Conservation (phyloP, 2,888 invertebrate genomes). For the Phlogophora meticulosa region DNA sequence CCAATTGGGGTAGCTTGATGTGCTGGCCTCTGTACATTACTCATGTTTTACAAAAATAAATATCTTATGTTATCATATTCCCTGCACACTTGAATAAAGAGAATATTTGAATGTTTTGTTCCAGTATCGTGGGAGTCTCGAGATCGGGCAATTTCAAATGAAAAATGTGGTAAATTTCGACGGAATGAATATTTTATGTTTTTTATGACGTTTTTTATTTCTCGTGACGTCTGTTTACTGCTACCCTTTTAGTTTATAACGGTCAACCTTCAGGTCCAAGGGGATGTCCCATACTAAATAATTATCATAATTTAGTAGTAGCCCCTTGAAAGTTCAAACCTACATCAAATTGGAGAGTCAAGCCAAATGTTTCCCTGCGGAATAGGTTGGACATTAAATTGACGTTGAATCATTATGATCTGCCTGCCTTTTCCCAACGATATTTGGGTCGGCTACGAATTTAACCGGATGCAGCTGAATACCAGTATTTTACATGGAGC, state of each 20-base stretch:
- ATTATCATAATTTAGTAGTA: slow-evolving; percentile 15
- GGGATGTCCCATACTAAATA: slow-evolving; percentile 1
- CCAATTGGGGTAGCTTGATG: too few species aligned
- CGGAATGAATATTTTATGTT: neutral
- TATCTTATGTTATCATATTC: too few species aligned
- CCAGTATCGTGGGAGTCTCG: neutral
- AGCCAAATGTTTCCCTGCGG: neutral
- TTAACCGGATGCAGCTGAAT: too few species aligned
- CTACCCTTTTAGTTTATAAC: slow-evolving; percentile 14
- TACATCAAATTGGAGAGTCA: neutral
- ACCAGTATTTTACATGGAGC: too few species aligned
- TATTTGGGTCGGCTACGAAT: too few species aligned
- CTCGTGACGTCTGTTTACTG: neutral
- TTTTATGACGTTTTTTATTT: neutral
- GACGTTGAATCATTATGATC: too few species aligned
- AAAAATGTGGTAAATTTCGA: neutral
- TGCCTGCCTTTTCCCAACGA: too few species aligned
- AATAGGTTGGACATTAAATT: neutral
- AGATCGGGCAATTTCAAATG: neutral
- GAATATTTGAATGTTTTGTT: too few species aligned
- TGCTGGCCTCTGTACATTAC: too few species aligned
- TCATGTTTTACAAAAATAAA: too few species aligned
- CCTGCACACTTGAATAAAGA: too few species aligned
- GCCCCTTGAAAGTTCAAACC: neutral
- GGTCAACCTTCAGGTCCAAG: neutral